Percentiles rank a stretch among this genome's conserved stretches.
These are phyloP conservation scores for Mimas tiliae DNA, from an alignment of 2,888 invertebrate species.

Conservation along the genomic window DNA sequence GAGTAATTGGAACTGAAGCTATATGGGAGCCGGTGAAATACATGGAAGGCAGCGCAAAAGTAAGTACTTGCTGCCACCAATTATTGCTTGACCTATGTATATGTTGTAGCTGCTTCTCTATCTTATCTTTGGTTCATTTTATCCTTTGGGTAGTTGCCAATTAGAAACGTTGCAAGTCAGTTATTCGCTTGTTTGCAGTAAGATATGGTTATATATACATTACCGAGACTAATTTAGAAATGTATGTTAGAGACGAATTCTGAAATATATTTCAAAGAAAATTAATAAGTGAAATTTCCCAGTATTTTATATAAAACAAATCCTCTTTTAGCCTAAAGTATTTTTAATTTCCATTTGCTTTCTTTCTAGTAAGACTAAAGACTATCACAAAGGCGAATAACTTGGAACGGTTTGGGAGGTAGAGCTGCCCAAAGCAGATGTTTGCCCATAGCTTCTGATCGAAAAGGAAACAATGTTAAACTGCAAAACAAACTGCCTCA, in stretches of 20 bases:
- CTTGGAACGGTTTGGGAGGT: constrained; percentile 50
- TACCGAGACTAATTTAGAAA: neutral
- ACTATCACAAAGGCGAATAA: constrained; percentile 55
- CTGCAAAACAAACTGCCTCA: constrained; percentile 72
- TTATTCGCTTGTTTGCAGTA: constrained; percentile 30
- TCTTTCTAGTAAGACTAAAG: constrained; percentile 31
- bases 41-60: constrained; percentile 61
- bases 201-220: neutral
- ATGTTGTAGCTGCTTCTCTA: constrained; percentile 30
- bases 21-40: constrained; percentile 70
- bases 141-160: constrained; percentile 21
- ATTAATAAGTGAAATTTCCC: neutral
- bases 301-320: neutral
- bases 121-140: constrained; percentile 31
- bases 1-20: constrained; percentile 81
- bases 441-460: constrained; percentile 64
- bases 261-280: neutral
- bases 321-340: neutral
- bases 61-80: constrained; percentile 37
- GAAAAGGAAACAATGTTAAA: constrained; percentile 78
- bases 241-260: neutral
- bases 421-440: constrained; percentile 62
- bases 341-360: neutral
- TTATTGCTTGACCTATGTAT: constrained; percentile 46
- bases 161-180: constrained; percentile 15